phyloP scores from a whole-genome alignment of 1,140 invertebrate genomes.

The Stegodyphus dumicola region DNA sequence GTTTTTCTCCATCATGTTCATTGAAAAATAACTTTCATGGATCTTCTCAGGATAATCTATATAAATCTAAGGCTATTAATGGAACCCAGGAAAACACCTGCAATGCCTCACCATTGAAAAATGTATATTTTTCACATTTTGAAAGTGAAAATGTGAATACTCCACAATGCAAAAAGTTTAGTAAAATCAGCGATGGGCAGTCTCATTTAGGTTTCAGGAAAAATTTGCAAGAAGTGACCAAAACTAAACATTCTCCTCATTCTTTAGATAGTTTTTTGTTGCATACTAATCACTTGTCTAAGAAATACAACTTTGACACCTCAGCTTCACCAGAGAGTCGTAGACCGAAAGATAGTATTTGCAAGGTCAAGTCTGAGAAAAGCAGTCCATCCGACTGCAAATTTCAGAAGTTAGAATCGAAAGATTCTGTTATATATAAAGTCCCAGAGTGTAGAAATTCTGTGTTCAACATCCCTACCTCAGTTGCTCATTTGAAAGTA shows the following conservation, averaged over 20 bases:
- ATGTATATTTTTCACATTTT: slow-evolving; percentile 56
- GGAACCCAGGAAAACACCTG: slow-evolving; percentile 45
- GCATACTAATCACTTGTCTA: background rate
- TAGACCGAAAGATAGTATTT: slow-evolving; percentile 17
- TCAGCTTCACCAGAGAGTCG: slow-evolving; percentile 1
- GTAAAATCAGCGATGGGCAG: slow-evolving; percentile 5
- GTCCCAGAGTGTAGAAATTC: slow-evolving; percentile 28
- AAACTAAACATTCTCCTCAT: slow-evolving; percentile 14
- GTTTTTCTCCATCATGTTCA: slow-evolving; percentile 38
- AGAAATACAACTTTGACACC: slow-evolving; percentile 6
- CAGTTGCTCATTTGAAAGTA: slow-evolving; percentile 36
- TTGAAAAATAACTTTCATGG: slow-evolving; percentile 42
- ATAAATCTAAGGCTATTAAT: slow-evolving; percentile 16
- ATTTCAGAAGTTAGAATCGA: slow-evolving; percentile 38
- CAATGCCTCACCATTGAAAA: slow-evolving; percentile 57
- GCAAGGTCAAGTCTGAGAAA: slow-evolving; percentile 45
- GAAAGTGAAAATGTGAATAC: slow-evolving; percentile 53
- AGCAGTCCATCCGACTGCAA: slow-evolving; percentile 35
- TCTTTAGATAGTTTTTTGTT: slow-evolving; percentile 6
- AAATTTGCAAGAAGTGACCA: background rate
- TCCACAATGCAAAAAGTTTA: slow-evolving; percentile 32
- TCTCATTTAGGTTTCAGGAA: slow-evolving; percentile 10
- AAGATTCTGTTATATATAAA: background rate
- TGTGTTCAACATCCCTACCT: slow-evolving; percentile 53
- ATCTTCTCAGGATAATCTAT: slow-evolving; percentile 37